Base-by-base conservation (phyloP, 2,797 vertebrate species). In the Coccyzus lansbergi region DNA sequence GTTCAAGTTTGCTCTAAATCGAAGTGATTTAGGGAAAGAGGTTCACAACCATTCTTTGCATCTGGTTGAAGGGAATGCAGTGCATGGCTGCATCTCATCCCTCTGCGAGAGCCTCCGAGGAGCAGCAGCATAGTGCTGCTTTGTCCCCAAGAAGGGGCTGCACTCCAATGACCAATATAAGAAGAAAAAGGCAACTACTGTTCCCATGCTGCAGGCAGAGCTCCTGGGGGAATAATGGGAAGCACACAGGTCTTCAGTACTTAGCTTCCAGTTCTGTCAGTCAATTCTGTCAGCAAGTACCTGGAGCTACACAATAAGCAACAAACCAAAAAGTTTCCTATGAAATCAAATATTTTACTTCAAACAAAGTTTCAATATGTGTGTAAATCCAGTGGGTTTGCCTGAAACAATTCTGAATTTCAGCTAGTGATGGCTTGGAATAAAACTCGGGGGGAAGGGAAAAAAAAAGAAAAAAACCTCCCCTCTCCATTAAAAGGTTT, bases 11-110 rank as follows among this genome's bases (percentile, higher is more conserved):
- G 36, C 53, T 67, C 49, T 29, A 48, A 60, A 31, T 29, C 15
- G 15, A 36, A 10, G 42, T 1, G 7, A 40, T 83, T 10, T 33
- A 76, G 36, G 69, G 33, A 55, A 40, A 69, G 69, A 59, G 1
- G 12, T 58, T 88, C 25, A 15, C 1, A 1, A 5, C 0, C 7
- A 52, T 6, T 74, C 36, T 31, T n/a, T 20, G 24, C 31, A 91
- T 48, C 38, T 34, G 67, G 55, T 28, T 44, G 59, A 12, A 0
- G 3, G 46, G n/a, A 65, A 38, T 0, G 2, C 15, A 31, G 6
- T 3, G 19, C 22, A 7, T 0, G 7, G 52, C 10, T 8, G 0
- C 40, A 12, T 31, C 67, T 24, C 12, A 16, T 2, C 59, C 29
- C 33, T 6, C 26, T 14, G 6, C 14, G 3, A 5, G n/a, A 46